Conservation (phyloP, 2,888 invertebrate genomes). For the Rhamphomyia laevipes region DNA sequence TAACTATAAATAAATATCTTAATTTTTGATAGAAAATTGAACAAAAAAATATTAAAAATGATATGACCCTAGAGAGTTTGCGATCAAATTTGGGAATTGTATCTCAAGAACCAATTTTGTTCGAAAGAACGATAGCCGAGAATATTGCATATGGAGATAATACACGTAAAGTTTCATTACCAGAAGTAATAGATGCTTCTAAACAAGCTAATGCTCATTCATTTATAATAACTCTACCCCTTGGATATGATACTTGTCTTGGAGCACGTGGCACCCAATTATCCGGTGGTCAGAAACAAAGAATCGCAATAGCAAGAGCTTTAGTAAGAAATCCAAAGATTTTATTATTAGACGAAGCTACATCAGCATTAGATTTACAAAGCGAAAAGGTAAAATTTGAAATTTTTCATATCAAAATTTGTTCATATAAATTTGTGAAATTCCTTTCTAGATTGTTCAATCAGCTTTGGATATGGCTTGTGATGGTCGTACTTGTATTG, state of each 20-base stretch:
- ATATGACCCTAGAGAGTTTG: conserved; percentile 46
- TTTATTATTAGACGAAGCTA: conserved; percentile 60
- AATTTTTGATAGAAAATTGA: conserved; percentile 30
- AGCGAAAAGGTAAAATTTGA: conserved; percentile 49
- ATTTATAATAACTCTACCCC: conserved; percentile 65
- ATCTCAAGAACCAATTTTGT: conserved; percentile 82
- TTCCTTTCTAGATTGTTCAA: conserved; percentile 49
- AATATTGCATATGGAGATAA: conserved; percentile 89
- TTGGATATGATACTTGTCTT: conserved; percentile 60
- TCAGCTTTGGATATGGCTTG: conserved; percentile 72
- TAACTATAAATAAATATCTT: background rate
- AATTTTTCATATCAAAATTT: background rate
- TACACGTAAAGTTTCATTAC: conserved; percentile 45
- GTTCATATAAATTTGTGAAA: background rate
- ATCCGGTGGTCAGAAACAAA: conserved; percentile 76
- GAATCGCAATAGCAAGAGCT: conserved; percentile 70
- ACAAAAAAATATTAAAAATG: conserved; percentile 42
- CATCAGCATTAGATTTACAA: conserved; percentile 64
- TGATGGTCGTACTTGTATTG: conserved; percentile 68
- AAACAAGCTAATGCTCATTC: conserved; percentile 77
- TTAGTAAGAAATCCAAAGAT: conserved; percentile 59
- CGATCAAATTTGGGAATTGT: conserved; percentile 74
- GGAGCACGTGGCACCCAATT: conserved; percentile 65
- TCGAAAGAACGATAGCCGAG: conserved; percentile 75
- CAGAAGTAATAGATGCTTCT: conserved; percentile 66